phyloP scores from a whole-genome alignment of 2,888 invertebrate species.

The Choristoneura rosaceana region DNA sequence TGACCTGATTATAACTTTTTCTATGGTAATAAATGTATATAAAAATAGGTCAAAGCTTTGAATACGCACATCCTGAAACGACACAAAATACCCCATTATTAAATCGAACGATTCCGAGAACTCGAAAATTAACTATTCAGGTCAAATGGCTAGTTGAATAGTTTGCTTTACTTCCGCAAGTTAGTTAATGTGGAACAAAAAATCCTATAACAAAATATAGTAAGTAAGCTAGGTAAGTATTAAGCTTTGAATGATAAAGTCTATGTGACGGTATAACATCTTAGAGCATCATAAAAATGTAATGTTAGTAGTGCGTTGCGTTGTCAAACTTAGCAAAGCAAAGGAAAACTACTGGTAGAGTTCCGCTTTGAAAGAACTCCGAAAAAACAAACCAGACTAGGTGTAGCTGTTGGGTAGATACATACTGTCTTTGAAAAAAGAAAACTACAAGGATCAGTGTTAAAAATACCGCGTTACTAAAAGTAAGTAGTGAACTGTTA shows the following conservation, averaged over 20 bases:
- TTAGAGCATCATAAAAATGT: not conserved
- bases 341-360: not conserved
- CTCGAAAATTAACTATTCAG: conserved; percentile 20
- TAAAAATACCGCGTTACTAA: not conserved
- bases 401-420: not conserved
- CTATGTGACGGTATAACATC: not conserved
- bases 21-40: too few relatives aligned
- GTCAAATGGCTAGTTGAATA: conserved; percentile 24
- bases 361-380: conserved; percentile 25
- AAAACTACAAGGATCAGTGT: not conserved
- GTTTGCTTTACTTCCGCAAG: conserved; percentile 8
- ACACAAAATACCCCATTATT: conserved; percentile 8
- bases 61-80: not conserved
- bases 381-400: conserved; percentile 23
- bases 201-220: not conserved
- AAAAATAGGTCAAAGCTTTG: not conserved
- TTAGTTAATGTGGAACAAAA: not conserved
- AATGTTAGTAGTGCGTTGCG: not conserved
- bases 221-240: not conserved
- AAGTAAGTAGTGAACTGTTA: not conserved
- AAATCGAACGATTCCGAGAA: conserved; percentile 17
- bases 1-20: too few relatives aligned
- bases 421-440: not conserved
- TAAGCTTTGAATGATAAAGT: too few relatives aligned
- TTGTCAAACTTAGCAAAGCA: not conserved